Conservation (phyloP, 2,888 invertebrate species). For the Xestobium rufovillosum region DNA sequence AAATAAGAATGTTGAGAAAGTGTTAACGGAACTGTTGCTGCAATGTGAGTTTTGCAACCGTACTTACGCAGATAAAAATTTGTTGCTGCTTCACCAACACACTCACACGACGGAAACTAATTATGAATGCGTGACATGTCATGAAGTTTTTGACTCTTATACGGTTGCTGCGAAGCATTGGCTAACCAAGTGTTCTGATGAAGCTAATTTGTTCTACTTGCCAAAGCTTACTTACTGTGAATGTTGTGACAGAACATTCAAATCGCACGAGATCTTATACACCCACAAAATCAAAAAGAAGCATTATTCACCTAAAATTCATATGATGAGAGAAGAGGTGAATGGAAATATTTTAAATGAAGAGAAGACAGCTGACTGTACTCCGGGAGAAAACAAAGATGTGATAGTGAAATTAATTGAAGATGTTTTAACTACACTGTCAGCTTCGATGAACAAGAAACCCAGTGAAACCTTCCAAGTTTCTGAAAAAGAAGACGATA, state of each 20-base stretch:
- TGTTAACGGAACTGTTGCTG: conserved; percentile 42
- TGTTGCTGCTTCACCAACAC: conserved; percentile 42
- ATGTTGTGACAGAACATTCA: conserved; percentile 45
- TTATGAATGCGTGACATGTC: conserved; percentile 44
- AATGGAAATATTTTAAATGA: conserved; percentile 7
- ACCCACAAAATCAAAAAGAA: conserved; percentile 51
- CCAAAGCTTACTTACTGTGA: conserved; percentile 44
- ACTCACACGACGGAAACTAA: conserved; percentile 43
- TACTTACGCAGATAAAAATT: conserved; percentile 47
- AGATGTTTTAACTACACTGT: conserved; percentile 37
- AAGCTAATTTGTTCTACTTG: conserved; percentile 44
- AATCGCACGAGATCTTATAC: conserved; percentile 48
- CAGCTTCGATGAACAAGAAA: conserved; percentile 29
- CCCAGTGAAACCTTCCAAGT: conserved; percentile 15
- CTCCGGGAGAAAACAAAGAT: conserved; percentile 31
- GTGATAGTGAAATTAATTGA: conserved; percentile 38
- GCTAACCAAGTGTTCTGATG: conserved; percentile 44
- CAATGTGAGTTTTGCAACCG: conserved; percentile 58
- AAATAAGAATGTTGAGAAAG: conserved; percentile 33
- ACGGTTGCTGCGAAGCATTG: conserved; percentile 50
- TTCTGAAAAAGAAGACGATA: conserved; percentile 13
- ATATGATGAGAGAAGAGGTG: conserved; percentile 23
- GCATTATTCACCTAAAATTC: conserved; percentile 42
- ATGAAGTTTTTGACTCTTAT: conserved; percentile 44
- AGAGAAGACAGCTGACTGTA: conserved; percentile 22